Conservation (phyloP, 2,113 vertebrate species). For the Larimichthys crocea region DNA sequence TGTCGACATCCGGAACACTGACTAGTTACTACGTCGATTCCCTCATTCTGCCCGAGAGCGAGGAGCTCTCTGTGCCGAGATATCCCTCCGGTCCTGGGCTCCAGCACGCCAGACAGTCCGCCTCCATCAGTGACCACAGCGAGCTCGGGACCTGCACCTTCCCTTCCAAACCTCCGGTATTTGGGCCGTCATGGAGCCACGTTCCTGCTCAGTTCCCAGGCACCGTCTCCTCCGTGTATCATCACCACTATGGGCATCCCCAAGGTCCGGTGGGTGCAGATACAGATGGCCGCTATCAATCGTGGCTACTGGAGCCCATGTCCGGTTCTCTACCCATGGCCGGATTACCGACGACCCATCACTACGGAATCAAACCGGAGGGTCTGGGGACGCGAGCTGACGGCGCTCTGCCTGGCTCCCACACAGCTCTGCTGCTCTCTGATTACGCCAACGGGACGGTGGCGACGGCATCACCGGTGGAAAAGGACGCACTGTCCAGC, state of each 20-base stretch:
- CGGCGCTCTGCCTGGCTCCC: conserved; percentile 89
- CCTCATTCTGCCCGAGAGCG: conserved; percentile 91
- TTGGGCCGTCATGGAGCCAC: conserved; percentile 92
- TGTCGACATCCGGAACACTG: conserved; percentile 95
- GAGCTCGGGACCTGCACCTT: conserved; percentile 93
- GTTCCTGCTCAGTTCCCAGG: conserved; percentile 89
- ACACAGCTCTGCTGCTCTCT: conserved; percentile 91
- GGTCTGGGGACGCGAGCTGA: conserved; percentile 87
- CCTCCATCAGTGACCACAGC: conserved; percentile 88
- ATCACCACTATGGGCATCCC: conserved; percentile 92
- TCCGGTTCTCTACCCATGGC: conserved; percentile 92
- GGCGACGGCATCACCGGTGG: conserved; percentile 88
- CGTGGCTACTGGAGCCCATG: conserved; percentile 94
- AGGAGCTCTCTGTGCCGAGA: conserved; percentile 90
- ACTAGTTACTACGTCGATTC: conserved; percentile 98
- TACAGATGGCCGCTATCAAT: conserved; percentile 93
- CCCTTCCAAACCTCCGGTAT: conserved; percentile 91
- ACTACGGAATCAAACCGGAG: conserved; percentile 95
- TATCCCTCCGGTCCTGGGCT: conserved; percentile 87
- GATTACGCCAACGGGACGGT: conserved; percentile 91
- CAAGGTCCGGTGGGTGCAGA: conserved; percentile 87
- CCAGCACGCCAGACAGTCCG: conserved; percentile 85
- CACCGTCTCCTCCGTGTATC: conserved; percentile 87
- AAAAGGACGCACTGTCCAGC: conserved; percentile 89
- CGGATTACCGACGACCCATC: conserved; percentile 91